Conservation (phyloP, 2,797 vertebrate genomes). For the Bufotes viridis region DNA sequence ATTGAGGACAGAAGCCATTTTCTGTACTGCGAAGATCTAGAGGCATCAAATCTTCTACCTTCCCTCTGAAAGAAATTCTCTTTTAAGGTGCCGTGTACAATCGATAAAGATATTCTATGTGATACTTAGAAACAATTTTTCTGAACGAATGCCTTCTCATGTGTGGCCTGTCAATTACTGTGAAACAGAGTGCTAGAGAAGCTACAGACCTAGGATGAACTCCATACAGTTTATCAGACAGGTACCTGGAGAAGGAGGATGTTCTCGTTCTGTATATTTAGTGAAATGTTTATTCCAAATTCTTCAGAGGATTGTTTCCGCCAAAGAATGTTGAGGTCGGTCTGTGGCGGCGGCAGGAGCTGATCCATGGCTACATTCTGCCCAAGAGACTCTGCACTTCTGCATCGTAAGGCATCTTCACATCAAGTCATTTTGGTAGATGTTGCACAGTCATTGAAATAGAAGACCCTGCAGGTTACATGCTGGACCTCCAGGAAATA, state of each 20-base stretch:
- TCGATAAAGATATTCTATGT: constrained; percentile 27
- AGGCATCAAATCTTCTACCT: not conserved
- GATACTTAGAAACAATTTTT: constrained; percentile 36
- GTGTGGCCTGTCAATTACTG: constrained; percentile 9
- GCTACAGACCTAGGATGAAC: not conserved
- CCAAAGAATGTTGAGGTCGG: not conserved
- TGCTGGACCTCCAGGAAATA: not conserved
- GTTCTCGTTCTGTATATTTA: not conserved
- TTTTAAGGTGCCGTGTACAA: constrained; percentile 37
- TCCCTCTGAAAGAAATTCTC: constrained; percentile 19
- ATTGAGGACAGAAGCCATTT: constrained; percentile 17
- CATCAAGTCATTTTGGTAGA: not conserved
- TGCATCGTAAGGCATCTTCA: not conserved
- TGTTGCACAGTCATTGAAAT: not conserved
- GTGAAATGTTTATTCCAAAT: constrained; percentile 1
- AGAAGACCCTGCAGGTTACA: not conserved
- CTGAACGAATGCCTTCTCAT: not conserved
- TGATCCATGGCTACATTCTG: not conserved
- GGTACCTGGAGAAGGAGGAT: not conserved
- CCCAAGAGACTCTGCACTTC: not conserved
- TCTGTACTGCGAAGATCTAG: constrained; percentile 28
- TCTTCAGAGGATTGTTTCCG: not conserved
- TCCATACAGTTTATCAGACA: constrained; percentile 3
- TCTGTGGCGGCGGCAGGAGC: not conserved
- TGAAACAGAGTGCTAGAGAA: constrained; percentile 29